phyloP scores from a whole-genome alignment of 2,888 invertebrate genomes.

The Beris chalybata region DNA sequence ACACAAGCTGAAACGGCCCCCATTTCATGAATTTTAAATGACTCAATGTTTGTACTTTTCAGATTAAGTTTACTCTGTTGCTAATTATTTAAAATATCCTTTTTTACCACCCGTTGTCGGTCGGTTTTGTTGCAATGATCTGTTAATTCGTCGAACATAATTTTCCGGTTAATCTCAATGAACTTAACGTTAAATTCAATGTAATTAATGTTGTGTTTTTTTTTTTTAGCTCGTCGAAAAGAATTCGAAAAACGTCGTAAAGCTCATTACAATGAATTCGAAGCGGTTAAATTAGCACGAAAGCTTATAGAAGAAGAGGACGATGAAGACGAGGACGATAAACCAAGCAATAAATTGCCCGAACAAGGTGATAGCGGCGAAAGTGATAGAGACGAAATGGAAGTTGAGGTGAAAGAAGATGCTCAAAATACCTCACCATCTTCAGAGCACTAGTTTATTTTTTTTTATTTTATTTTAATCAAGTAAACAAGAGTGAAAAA shows the following conservation, averaged over 20 bases:
- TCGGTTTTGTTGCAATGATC: too few relatives aligned
- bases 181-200: too few relatives aligned
- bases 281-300: constrained; percentile 88
- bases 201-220: background rate
- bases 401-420: constrained; percentile 41
- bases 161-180: too few relatives aligned
- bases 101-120: too few relatives aligned
- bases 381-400: constrained; percentile 39
- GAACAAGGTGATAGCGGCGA: constrained; percentile 34
- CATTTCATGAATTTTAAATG: too few relatives aligned
- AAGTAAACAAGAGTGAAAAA: constrained; percentile 14
- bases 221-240: constrained; percentile 62
- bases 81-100: too few relatives aligned
- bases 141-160: too few relatives aligned
- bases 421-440: constrained; percentile 41
- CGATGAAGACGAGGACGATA: constrained; percentile 62
- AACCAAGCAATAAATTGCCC: constrained; percentile 32
- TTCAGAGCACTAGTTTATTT: constrained; percentile 37
- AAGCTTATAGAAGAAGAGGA: constrained; percentile 88
- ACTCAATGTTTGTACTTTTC: too few relatives aligned
- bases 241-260: constrained; percentile 92
- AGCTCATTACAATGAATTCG: constrained; percentile 97
- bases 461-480: constrained; percentile 6
- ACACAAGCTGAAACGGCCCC: too few relatives aligned
- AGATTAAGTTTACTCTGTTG: too few relatives aligned